Evolutionary conservation across 2,113 vertebrate species (phyloP), one percentile per base, ranked within the genome.

Genomic region (Bufo gargarizans): DNA sequence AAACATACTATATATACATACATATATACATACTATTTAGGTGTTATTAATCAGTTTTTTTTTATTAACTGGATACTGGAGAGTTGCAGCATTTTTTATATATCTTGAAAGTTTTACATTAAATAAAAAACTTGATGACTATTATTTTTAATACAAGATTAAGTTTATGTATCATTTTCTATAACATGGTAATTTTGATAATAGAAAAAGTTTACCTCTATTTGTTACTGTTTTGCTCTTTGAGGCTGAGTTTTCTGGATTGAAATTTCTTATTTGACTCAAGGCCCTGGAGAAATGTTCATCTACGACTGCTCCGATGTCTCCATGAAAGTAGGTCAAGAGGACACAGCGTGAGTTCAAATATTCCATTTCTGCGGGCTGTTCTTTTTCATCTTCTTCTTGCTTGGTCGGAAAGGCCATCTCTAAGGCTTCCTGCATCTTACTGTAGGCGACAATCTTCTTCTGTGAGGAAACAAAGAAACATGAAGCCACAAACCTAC

Each of bases 321-420:
- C 96, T 80, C 98, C 98, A 91, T 97, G 97, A 95, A 99, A 99
- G 93, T 99, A 99, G 82, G 98, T 99, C 95, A 99, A 98, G 94
- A 99, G 95, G 91, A 99, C 97, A 89, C 98, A 99, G 89, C 97
- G 96, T 92, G 98, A 98, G 92, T 97, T 99, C 93, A 99, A 92
- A 94, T 99, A 99, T 94, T 99, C 97, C 13, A 99, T 96, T 92
- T 99, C 98, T 0, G 97, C 95, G 85, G 98, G 97, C 91, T 97
- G 97, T 89, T 95, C 91, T 90, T 96, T 95, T 90, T 99, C 97
- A 91, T 97, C 96, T 83, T 93, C 92, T 91, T 92, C 94, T 90
- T 92, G 93, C 92, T 94, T 94, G 93, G 92, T 94, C 92, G 93
- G 93, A 92, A 96, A 93, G 87, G 93, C 90, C 91, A 94, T 94